Evolutionary conservation across 2,113 vertebrate genomes (phyloP).

Genomic region (Athene noctua): DNA sequence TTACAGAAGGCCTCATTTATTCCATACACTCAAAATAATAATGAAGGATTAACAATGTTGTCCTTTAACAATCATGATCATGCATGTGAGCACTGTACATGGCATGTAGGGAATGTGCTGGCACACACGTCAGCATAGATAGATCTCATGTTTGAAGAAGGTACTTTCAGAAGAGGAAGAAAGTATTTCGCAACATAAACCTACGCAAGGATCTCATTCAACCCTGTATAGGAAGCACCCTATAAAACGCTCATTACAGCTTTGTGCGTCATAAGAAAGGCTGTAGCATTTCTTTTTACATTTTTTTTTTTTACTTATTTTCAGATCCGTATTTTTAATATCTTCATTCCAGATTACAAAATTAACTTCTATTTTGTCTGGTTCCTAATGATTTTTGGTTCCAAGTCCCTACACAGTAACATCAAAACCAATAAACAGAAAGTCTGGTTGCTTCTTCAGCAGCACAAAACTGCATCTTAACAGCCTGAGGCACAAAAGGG

Average conservation of each 20-base stretch:
- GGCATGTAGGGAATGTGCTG: neutral
- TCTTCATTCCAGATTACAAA: neutral
- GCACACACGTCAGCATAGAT: neutral
- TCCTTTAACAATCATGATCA: neutral
- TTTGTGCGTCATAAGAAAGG: neutral
- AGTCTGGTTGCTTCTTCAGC: neutral
- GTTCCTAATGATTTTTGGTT: neutral
- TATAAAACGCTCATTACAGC: neutral
- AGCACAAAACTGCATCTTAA: neutral
- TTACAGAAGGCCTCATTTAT: neutral
- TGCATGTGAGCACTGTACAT: neutral
- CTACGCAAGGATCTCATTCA: conserved; percentile 36
- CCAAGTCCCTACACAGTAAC: neutral
- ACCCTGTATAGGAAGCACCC: neutral
- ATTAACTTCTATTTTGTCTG: neutral
- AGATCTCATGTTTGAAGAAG: conserved; percentile 31
- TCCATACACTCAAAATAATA: neutral
- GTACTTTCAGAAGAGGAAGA: conserved; percentile 37
- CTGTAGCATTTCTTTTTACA: neutral
- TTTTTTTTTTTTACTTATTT: neutral
- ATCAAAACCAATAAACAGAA: neutral
- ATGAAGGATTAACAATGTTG: neutral
- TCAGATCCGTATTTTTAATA: neutral
- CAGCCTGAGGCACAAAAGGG: neutral
- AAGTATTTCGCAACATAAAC: conserved; percentile 44